phyloP scores from a whole-genome alignment of 2,888 invertebrate genomes.

The Epinotia nisella region DNA sequence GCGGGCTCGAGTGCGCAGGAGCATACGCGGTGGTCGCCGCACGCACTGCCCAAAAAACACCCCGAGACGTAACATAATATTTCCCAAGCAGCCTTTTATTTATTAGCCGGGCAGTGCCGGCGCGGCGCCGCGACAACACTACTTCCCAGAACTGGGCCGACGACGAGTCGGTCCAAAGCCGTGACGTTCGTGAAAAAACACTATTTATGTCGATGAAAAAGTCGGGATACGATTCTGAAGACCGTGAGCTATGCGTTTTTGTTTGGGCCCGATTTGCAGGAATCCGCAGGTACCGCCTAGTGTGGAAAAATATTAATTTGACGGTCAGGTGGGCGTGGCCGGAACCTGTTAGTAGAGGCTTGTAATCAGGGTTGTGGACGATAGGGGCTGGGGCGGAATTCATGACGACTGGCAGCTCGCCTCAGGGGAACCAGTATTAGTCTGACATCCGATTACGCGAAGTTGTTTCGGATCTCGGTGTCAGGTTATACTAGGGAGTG shows the following conservation, averaged over 20 bases:
- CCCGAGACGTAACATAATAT: conserved; percentile 83
- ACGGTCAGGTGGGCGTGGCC: conserved; percentile 64
- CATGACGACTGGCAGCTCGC: too few relatives aligned
- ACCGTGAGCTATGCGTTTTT: conserved; percentile 78
- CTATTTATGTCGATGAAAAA: conserved; percentile 84
- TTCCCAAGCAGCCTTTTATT: conserved; percentile 83
- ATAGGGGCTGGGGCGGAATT: background rate
- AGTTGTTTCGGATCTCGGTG: too few relatives aligned
- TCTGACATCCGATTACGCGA: too few relatives aligned
- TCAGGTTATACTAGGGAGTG: too few relatives aligned
- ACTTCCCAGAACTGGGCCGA: conserved; percentile 78
- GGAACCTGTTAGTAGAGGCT: conserved; percentile 54
- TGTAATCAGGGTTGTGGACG: conserved; percentile 31
- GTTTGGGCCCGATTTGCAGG: conserved; percentile 75
- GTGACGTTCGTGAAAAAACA: conserved; percentile 81
- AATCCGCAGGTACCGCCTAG: conserved; percentile 76
- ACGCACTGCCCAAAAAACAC: conserved; percentile 74
- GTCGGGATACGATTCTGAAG: conserved; percentile 75
- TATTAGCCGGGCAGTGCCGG: conserved; percentile 76
- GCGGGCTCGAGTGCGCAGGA: conserved; percentile 68
- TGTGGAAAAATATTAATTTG: conserved; percentile 71
- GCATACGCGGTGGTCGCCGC: conserved; percentile 60
- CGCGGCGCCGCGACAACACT: conserved; percentile 82
- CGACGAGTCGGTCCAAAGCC: conserved; percentile 78
- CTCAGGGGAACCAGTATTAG: too few relatives aligned